Evolutionary conservation across 2,113 vertebrate species (phyloP).

Genomic region (Xiphias gladius): DNA sequence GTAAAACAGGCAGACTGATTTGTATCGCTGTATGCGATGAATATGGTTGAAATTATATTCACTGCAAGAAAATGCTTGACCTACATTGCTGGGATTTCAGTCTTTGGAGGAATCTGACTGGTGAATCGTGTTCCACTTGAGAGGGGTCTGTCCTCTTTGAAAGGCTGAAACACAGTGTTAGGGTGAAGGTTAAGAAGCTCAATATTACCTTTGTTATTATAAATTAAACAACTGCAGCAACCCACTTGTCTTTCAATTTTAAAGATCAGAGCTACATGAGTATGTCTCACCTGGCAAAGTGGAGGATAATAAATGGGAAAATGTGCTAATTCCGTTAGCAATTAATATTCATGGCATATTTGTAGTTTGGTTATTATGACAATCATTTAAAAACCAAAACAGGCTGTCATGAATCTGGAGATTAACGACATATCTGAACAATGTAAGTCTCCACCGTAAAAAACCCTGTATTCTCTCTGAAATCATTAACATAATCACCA

Average conservation of each 20-base stretch:
- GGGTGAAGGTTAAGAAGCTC: conserved; percentile 10
- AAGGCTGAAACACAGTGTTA: conserved; percentile 2
- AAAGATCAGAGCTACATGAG: background rate
- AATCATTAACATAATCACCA: background rate
- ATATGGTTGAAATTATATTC: conserved; percentile 23
- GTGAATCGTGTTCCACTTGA: conserved; percentile 30
- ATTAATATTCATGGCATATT: background rate
- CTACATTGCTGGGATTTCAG: conserved; percentile 38
- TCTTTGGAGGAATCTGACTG: conserved; percentile 41
- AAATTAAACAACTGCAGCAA: background rate
- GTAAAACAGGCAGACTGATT: background rate
- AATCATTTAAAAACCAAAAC: background rate
- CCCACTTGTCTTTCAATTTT: background rate
- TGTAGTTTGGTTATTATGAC: background rate
- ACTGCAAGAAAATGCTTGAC: conserved; percentile 26
- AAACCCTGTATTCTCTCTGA: too few relatives aligned
- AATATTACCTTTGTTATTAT: background rate
- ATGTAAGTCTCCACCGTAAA: background rate
- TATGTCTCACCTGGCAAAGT: background rate
- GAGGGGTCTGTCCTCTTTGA: background rate
- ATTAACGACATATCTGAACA: background rate
- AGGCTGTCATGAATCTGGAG: background rate
- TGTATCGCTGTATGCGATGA: background rate
- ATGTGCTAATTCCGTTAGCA: background rate
- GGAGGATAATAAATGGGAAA: background rate